Base-by-base conservation (phyloP, 37 sponge, comb jelly and placozoan species). In the Amphimedon queenslandica region DNA sequence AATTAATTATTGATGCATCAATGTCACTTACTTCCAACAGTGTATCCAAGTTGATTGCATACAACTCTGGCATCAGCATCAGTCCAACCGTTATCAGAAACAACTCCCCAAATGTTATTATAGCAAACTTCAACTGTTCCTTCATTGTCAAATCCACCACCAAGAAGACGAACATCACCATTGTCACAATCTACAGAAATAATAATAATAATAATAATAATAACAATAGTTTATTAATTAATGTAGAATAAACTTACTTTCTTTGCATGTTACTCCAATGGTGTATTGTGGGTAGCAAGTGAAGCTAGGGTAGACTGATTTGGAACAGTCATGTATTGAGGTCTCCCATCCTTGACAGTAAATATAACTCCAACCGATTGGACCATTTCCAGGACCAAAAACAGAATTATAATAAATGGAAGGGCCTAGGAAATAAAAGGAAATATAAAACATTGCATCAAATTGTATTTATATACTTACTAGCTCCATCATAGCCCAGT, bases 51-150 rank as follows among this genome's bases (percentile, higher is more conserved):
- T 35, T 78, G 85, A 23, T 66, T 55, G 53, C 85, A 84, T 42
- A 78, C 74, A 5, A 84, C 85, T 34, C 39, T 67, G 21, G 85
- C 85, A 40, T 35, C 67, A 21, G 67, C 71, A 56, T 71, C 36
- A 37, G 70, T 71, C 84, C 79, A 84, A 2, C 66, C 42, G 43
- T 66, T 71, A 24, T 77, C 74, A 60, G 76, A 75, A 13, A 82
- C 53, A 16, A 74, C 58, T 24, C 70, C 70, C 83, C 83, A 82
- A 0, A 16, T 1, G 8, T 57, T 61, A 33, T 69, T 58, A 69
- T 75, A 37, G 34, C 83, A 82, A 24, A 75, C 55, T 57, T 82
- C 83, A 69, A 82, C 76, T 39, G 67, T 60, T 47, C 81, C 81
- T 34, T 80, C 67, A 23, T 20, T 37, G 2, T 0, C n/a, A 3